phyloP scores from a whole-genome alignment of 2,113 vertebrate genomes.

The Amblyopsis rosae region DNA sequence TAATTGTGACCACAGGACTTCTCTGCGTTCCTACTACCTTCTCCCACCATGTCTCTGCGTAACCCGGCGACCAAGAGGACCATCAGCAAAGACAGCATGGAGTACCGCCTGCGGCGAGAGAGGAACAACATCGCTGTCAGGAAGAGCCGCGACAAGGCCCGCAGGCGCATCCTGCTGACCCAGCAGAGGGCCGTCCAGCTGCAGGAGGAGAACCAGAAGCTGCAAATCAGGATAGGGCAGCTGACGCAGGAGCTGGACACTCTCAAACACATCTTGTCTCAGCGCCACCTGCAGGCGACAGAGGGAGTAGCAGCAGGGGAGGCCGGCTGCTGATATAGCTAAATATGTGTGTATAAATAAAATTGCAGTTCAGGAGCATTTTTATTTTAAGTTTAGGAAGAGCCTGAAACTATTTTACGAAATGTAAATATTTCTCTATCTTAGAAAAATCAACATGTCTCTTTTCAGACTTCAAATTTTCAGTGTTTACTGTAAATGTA shows the following conservation, averaged over 20 bases:
- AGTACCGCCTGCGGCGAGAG: constrained; percentile 85
- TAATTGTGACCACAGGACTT: constrained; percentile 59
- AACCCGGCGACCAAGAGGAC: constrained; percentile 74
- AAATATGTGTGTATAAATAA: too few relatives aligned
- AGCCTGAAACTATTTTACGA: not conserved
- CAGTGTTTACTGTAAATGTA: too few relatives aligned
- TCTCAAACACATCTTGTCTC: constrained; percentile 85
- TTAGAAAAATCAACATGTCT: not conserved
- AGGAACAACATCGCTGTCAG: constrained; percentile 90
- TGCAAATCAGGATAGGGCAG: constrained; percentile 83
- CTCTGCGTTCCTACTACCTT: constrained; percentile 72
- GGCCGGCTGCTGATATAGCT: constrained; percentile 33
- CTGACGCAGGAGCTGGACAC: constrained; percentile 87
- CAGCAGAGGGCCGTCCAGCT: constrained; percentile 87
- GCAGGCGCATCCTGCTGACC: constrained; percentile 84
- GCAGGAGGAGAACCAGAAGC: constrained; percentile 86
- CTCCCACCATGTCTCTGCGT: constrained; percentile 52
- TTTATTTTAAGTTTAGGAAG: not conserved
- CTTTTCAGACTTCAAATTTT: too few relatives aligned
- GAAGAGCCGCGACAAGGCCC: constrained; percentile 91
- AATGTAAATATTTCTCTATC: not conserved
- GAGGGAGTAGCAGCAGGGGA: constrained; percentile 47
- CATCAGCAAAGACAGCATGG: constrained; percentile 86
- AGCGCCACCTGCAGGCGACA: constrained; percentile 73
- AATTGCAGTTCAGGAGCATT: too few relatives aligned